A percentile compares a stretch with the other conserved stretches of the same genome.
Evolutionary conservation across 2,888 invertebrate species (phyloP).

Genomic region (Dicranocentrus wangi): DNA sequence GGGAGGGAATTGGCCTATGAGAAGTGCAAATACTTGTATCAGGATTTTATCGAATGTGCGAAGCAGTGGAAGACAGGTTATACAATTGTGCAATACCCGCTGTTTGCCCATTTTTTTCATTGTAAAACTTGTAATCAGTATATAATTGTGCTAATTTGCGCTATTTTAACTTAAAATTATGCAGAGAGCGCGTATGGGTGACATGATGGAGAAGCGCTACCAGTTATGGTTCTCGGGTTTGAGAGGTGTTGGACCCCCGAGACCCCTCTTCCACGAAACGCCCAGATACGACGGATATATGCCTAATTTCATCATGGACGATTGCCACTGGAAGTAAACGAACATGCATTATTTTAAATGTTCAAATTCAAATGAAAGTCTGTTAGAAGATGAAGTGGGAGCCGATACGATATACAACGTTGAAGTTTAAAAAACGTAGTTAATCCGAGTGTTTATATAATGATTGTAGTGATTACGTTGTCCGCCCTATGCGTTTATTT

Average conservation of each 20-base stretch:
- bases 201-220: constrained; percentile 62
- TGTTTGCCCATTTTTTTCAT: too few species aligned
- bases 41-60: constrained; percentile 84
- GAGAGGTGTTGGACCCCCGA: constrained; percentile 51
- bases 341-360: too few species aligned
- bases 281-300: constrained; percentile 47
- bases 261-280: constrained; percentile 29
- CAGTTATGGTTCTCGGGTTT: constrained; percentile 63
- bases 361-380: too few species aligned
- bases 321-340: background rate
- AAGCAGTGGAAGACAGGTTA: constrained; percentile 79
- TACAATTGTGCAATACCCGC: background rate
- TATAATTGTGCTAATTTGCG: too few species aligned
- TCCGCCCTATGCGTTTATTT: background rate
- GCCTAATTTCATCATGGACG: constrained; percentile 33
- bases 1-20: constrained; percentile 80
- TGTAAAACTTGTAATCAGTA: too few species aligned
- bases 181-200: constrained; percentile 52
- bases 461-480: too few species aligned
- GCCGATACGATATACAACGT: too few species aligned
- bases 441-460: too few species aligned
- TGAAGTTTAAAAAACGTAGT: too few species aligned
- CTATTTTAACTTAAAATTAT: too few species aligned
- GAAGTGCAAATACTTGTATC: constrained; percentile 80
- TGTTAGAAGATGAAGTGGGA: too few species aligned